Evolutionary conservation across 2,797 vertebrate species (phyloP).

Genomic region (Acanthopagrus latus): DNA sequence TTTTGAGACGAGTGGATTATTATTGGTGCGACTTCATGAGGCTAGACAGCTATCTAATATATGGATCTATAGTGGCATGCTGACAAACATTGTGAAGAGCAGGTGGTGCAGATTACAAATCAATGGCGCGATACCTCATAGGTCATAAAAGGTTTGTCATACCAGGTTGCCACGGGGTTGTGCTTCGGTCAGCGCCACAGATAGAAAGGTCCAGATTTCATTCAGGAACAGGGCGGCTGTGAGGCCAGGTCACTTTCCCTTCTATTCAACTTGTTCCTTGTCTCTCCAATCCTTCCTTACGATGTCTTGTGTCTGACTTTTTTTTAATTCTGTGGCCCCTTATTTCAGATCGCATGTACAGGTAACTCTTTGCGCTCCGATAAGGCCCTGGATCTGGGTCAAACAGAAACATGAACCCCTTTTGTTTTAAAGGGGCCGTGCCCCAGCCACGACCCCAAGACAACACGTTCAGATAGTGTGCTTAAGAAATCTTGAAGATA

Average conservation of each 20-base stretch:
- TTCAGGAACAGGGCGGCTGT: not conserved
- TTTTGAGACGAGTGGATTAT: conserved; percentile 16
- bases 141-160: not conserved
- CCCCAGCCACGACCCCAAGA: not conserved
- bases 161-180: not conserved
- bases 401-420: conserved; percentile 35
- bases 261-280: conserved; percentile 7
- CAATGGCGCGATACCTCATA: too few relatives aligned
- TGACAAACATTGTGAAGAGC: not conserved
- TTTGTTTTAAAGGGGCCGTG: conserved; percentile 26
- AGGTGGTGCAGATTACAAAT: not conserved
- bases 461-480: conserved; percentile 5
- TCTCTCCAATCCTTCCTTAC: not conserved
- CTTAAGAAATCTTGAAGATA: not conserved
- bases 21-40: conserved; percentile 13
- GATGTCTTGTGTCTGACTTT: not conserved
- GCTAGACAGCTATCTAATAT: not conserved
- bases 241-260: not conserved
- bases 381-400: conserved; percentile 62
- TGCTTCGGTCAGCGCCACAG: not conserved
- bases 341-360: not conserved
- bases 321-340: conserved; percentile 19
- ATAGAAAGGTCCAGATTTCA: not conserved
- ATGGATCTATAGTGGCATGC: not conserved
- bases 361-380: conserved; percentile 31